Evolutionary conservation across 2,113 vertebrate genomes (phyloP), one percentile per base, ranked within the genome.

Genomic region (Pluvialis apricaria): DNA sequence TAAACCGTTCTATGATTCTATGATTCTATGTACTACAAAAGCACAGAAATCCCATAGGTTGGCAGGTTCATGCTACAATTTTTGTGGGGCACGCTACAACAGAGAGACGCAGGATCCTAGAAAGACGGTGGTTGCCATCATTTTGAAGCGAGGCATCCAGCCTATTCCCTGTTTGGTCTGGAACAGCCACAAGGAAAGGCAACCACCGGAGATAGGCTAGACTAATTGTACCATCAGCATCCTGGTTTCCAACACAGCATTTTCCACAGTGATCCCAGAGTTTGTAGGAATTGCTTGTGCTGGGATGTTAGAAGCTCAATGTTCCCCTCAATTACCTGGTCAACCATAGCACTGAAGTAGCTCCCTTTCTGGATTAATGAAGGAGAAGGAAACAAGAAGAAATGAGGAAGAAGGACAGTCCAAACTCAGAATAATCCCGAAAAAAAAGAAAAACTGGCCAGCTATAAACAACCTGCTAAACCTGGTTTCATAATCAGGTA

Each of bases 91-190:
- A 2, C 18, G 29, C 24, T 52, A 32, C 42, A 75, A 45, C 18
- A 82, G 66, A 62, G 19, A 61, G 4, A 51, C 0, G 5, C 2
- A 7, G 38, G 4, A 2, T 51, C n/a, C n/a, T 31, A 49, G 61
- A 24, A 52, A 71, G 44, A 15, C 15, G 15, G 13, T 31, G 24
- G 51, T 36, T 82, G 32, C 31, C 66, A 49, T 60, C 17, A 45
- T 29, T 34, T 57, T 34, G 9, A 64, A 60, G 32, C 17, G 32
- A 34, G 19, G n/a, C 62, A 86, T 32, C 47, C 81, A 69, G 25
- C 13, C 16, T 68, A 5, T 45, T 68, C 17, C 52, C 45, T 45
- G 0, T 24, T 71, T 68, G n/a, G 54, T 36, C n/a, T 11, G 79
- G 54, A 22, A 69, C 26, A 80, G 47, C 24, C 36, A 62, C 44